These are phyloP conservation scores for Sturmia bella DNA, from an alignment of 2,888 invertebrate species.

Conservation along the genomic window DNA sequence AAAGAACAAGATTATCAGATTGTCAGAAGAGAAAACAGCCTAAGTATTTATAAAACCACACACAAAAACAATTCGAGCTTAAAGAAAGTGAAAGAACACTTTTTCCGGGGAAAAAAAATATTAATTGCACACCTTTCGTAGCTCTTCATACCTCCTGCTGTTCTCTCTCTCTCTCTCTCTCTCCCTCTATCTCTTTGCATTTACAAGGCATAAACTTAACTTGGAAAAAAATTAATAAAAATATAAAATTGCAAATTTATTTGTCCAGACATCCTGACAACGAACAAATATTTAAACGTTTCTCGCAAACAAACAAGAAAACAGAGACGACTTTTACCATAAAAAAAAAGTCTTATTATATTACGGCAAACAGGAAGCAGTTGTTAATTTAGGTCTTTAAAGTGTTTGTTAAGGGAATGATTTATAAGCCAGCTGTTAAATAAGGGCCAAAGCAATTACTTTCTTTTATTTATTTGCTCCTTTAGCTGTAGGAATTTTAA, in stretches of 20 bases:
- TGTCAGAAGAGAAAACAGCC: too few relatives aligned
- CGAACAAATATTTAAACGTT: conserved; percentile 40
- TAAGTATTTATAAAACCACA: too few relatives aligned
- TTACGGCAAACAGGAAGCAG: conserved; percentile 30
- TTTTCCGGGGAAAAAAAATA: too few relatives aligned
- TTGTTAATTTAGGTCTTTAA: conserved; percentile 47
- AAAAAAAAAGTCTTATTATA: conserved; percentile 8
- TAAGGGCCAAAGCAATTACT: background rate
- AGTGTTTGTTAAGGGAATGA: background rate
- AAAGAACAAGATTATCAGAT: too few relatives aligned
- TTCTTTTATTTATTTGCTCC: too few relatives aligned
- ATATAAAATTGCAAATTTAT: conserved; percentile 23
- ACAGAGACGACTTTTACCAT: conserved; percentile 4
- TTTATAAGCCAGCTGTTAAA: background rate
- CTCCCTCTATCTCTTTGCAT: too few relatives aligned
- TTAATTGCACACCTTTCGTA: too few relatives aligned
- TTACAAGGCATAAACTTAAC: too few relatives aligned
- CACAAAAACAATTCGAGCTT: too few relatives aligned
- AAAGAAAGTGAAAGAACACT: too few relatives aligned
- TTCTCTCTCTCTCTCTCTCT: too few relatives aligned
- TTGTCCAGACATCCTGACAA: conserved; percentile 44
- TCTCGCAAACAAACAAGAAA: conserved; percentile 1
- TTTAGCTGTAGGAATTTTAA: background rate
- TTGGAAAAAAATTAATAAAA: background rate
- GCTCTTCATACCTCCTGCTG: too few relatives aligned